A percentile compares a stretch with the other conserved stretches of the same genome.
These are phyloP conservation scores for Anguilla japonica DNA, from an alignment of 2,113 vertebrate genomes.

Conservation along the genomic window DNA sequence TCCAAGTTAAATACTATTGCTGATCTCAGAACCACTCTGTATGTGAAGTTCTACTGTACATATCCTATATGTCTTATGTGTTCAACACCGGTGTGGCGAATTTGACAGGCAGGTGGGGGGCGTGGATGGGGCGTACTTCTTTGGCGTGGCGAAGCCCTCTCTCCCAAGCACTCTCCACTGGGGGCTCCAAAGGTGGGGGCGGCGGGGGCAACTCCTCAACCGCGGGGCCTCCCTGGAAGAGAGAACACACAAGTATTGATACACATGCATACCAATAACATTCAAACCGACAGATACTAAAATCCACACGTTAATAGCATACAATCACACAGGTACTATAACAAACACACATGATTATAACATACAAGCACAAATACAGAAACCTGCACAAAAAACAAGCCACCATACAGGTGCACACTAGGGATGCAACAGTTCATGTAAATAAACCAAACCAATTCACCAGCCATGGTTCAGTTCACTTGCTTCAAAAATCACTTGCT, in stretches of 20 bases:
- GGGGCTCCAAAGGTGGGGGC: constrained; percentile 88
- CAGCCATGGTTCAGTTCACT: no score
- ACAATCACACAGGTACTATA: neutral
- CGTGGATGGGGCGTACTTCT: constrained; percentile 72
- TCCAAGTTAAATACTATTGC: no score
- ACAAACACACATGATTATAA: no score
- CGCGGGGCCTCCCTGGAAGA: constrained; percentile 77
- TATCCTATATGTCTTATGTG: no score
- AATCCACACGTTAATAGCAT: neutral
- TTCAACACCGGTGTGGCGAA: no score
- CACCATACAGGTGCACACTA: neutral
- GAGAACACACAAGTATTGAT: constrained; percentile 10
- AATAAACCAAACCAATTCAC: no score
- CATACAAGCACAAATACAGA: neutral
- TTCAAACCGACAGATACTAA: neutral
- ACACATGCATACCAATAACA: neutral
- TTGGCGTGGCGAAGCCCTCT: constrained; percentile 94
- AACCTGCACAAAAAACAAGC: neutral
- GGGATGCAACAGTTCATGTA: no score
- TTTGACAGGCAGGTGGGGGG: neutral
- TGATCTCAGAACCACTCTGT: no score
- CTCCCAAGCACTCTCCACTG: constrained; percentile 97
- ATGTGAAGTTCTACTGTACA: no score
- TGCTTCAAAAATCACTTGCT: no score
- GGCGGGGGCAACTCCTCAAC: constrained; percentile 93